A percentile compares a stretch with the other conserved stretches of the same genome.
Conservation (phyloP, 2,113 vertebrate species). For the Spheniscus mendiculus region DNA sequence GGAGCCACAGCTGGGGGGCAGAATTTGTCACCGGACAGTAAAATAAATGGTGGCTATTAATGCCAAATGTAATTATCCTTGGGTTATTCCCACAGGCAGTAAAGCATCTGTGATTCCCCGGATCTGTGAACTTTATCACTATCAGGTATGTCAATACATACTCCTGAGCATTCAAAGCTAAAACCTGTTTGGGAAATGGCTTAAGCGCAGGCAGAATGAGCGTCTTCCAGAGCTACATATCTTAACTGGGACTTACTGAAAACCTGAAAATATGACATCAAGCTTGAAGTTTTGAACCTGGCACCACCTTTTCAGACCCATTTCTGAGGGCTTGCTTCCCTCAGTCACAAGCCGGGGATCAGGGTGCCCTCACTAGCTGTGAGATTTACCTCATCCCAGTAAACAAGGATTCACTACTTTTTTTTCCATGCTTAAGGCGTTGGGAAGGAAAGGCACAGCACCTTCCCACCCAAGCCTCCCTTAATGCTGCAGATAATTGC, state of each 20-base stretch:
- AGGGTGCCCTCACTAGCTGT: rapidly evolving
- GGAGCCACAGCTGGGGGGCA: not conserved
- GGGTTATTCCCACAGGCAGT: not conserved
- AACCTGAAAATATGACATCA: not conserved
- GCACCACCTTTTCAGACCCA: not conserved
- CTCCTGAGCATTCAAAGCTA: not conserved
- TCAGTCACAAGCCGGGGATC: not conserved
- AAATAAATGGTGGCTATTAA: not conserved
- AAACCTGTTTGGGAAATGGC: not conserved
- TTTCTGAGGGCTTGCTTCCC: not conserved
- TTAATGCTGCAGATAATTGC: not conserved
- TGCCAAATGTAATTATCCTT: not conserved
- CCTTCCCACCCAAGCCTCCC: not conserved
- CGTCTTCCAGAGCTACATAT: not conserved
- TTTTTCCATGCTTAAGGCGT: not conserved
- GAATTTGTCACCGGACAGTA: not conserved
- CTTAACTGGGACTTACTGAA: not conserved
- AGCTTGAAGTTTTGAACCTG: not conserved
- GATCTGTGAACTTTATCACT: not conserved
- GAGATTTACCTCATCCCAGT: not conserved
- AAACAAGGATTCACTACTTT: not conserved
- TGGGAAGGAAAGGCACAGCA: not conserved
- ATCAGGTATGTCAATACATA: rapidly evolving
- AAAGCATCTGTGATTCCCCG: not conserved
- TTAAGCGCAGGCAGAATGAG: not conserved